These are phyloP conservation scores for Pyrrhosoma nymphula DNA, from an alignment of 2,888 invertebrate genomes.

Conservation along the genomic window DNA sequence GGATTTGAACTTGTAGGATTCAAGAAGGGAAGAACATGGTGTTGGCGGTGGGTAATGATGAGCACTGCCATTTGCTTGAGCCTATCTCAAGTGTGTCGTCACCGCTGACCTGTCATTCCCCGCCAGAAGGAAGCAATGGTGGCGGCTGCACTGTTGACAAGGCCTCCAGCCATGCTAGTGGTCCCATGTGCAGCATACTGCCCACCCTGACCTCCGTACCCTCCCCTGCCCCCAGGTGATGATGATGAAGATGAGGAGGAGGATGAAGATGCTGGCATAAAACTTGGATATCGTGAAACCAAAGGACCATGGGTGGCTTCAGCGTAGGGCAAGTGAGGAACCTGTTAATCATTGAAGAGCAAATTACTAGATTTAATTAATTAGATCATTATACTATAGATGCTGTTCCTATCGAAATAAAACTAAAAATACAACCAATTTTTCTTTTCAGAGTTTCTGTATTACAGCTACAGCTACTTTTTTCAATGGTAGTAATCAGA, in stretches of 20 bases:
- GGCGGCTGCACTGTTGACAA: constrained; percentile 90
- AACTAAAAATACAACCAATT: no score
- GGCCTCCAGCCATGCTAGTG: constrained; percentile 84
- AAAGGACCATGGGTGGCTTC: constrained; percentile 78
- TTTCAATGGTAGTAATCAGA: no score
- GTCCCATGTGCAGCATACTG: constrained; percentile 41
- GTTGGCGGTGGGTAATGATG: not conserved
- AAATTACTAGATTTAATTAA: not conserved
- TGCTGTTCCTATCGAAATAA: no score
- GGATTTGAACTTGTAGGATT: not conserved
- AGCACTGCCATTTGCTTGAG: not conserved
- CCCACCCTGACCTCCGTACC: not conserved
- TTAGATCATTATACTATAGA: no score
- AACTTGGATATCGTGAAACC: constrained; percentile 54
- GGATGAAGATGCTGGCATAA: constrained; percentile 50
- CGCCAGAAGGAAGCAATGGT: constrained; percentile 91
- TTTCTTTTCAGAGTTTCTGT: no score
- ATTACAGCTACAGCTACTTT: no score
- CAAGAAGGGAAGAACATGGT: not conserved
- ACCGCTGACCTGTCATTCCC: constrained; percentile 81
- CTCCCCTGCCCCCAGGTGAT: constrained; percentile 57
- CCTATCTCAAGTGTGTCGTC: constrained; percentile 60
- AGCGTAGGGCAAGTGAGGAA: constrained; percentile 81
- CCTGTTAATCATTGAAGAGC: constrained; percentile 75
- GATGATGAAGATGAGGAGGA: constrained; percentile 51